A percentile compares a stretch with the other conserved stretches of the same genome.
phyloP scores from a whole-genome alignment of 2,888 invertebrate genomes.

The Ectemnius cavifrons region DNA sequence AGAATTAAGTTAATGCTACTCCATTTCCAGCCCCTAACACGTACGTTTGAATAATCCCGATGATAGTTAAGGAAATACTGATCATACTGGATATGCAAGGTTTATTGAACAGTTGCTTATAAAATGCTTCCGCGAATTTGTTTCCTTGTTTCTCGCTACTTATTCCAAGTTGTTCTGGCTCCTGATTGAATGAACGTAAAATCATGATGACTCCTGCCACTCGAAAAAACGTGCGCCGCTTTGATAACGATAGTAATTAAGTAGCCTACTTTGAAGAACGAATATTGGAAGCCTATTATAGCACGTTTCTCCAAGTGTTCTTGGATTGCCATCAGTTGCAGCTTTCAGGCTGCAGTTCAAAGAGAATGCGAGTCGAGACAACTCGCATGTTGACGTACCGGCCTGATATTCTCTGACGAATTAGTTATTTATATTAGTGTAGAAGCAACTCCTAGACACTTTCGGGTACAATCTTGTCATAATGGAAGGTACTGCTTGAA shows the following conservation, averaged over 20 bases:
- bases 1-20: slow-evolving; percentile 35
- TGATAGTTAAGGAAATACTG: slow-evolving; percentile 20
- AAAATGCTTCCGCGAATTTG: slow-evolving; percentile 10
- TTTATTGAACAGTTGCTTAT: slow-evolving; percentile 5
- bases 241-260: background rate
- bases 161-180: too few species aligned
- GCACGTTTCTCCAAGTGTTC: slow-evolving; percentile 17
- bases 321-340: background rate
- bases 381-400: background rate
- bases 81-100: background rate
- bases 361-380: too few species aligned
- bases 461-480: slow-evolving; percentile 83
- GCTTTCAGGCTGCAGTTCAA: too few species aligned
- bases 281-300: background rate
- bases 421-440: slow-evolving; percentile 28
- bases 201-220: slow-evolving; percentile 8
- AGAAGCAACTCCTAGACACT: slow-evolving; percentile 78
- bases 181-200: slow-evolving; percentile 11
- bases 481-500: slow-evolving; percentile 83
- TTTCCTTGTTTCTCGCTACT: slow-evolving; percentile 7
- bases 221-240: slow-evolving; percentile 18
- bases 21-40: background rate
- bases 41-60: slow-evolving; percentile 6
- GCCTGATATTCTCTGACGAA: slow-evolving; percentile 16
- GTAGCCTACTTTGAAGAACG: background rate